Evolutionary conservation across 2,797 vertebrate species (phyloP).

Genomic region (Emydoidea blandingii): DNA sequence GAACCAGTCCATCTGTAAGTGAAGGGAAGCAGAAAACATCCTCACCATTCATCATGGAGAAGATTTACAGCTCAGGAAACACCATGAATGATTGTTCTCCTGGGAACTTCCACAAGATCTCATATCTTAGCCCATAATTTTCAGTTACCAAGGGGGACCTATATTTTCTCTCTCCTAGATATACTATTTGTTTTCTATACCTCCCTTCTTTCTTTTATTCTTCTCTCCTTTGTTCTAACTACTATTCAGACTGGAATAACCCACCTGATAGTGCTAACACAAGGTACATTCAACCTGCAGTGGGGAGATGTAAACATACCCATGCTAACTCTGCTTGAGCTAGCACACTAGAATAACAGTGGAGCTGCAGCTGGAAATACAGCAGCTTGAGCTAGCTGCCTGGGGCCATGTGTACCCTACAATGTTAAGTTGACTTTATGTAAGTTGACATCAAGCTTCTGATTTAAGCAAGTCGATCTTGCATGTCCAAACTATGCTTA

Average conservation of each 20-base stretch:
- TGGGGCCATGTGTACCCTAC: too few species aligned
- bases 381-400: too few species aligned
- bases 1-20: not conserved
- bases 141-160: not conserved
- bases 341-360: too few species aligned
- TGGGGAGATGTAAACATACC: not conserved
- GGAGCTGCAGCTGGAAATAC: too few species aligned
- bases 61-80: accelerated
- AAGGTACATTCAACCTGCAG: not conserved
- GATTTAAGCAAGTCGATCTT: too few species aligned
- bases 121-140: not conserved
- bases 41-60: not conserved
- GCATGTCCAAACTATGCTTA: too few species aligned
- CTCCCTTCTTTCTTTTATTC: not conserved
- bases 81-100: not conserved
- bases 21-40: not conserved
- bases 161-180: not conserved
- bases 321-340: too few species aligned
- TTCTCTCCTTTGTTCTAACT: not conserved
- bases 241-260: not conserved
- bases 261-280: not conserved
- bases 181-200: not conserved
- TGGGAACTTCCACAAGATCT: not conserved
- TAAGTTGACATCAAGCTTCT: too few species aligned
- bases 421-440: too few species aligned